Evolutionary conservation across 2,888 invertebrate genomes (phyloP).

Genomic region (Ophion ellenae): DNA sequence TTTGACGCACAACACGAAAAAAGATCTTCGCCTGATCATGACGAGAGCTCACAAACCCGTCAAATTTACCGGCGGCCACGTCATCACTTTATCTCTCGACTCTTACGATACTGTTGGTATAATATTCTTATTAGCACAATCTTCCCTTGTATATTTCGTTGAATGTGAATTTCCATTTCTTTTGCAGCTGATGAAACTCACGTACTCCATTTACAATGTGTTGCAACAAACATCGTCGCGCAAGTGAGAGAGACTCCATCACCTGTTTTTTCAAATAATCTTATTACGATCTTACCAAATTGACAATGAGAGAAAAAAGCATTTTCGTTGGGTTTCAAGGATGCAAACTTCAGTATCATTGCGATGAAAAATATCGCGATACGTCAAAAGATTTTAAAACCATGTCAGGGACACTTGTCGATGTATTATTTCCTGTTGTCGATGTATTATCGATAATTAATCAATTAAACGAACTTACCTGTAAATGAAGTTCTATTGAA

Average conservation of each 20-base stretch:
- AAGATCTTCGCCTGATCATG: constrained; percentile 72
- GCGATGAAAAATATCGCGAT: too few relatives aligned
- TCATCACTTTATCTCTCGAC: constrained; percentile 73
- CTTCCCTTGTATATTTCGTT: neutral
- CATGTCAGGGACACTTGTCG: too few relatives aligned
- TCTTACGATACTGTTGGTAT: constrained; percentile 73
- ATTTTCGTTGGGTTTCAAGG: too few relatives aligned
- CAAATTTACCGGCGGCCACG: constrained; percentile 70
- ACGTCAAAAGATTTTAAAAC: too few relatives aligned
- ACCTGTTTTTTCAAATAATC: too few relatives aligned
- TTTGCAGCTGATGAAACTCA: constrained; percentile 72
- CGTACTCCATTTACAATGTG: constrained; percentile 72
- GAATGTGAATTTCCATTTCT: neutral
- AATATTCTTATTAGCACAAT: neutral
- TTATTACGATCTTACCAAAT: too few relatives aligned
- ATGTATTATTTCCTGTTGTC: too few relatives aligned
- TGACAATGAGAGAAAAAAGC: too few relatives aligned
- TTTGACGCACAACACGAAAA: constrained; percentile 65
- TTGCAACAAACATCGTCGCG: constrained; percentile 64
- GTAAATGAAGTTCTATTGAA: too few relatives aligned
- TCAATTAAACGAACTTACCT: too few relatives aligned
- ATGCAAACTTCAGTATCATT: too few relatives aligned
- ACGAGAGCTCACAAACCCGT: constrained; percentile 70
- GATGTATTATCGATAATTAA: too few relatives aligned
- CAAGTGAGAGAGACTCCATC: neutral